A percentile compares a stretch with the other conserved stretches of the same genome.
These are phyloP conservation scores for Acrobasis repandana DNA, from an alignment of 2,888 invertebrate species.

Conservation along the genomic window DNA sequence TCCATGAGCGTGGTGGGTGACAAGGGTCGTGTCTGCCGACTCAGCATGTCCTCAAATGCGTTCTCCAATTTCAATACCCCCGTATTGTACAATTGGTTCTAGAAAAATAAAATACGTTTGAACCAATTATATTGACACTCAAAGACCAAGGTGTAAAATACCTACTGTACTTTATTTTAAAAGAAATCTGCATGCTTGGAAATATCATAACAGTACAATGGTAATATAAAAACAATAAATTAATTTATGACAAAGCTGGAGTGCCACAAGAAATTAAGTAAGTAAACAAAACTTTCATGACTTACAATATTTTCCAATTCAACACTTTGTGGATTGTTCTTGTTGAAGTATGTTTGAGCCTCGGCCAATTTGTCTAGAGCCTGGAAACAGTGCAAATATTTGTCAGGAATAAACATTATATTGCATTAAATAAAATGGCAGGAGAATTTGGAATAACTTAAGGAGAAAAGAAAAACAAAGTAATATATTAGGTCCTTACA, in stretches of 20 bases:
- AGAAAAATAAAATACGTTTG: conserved; percentile 18
- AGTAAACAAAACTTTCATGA: conserved; percentile 33
- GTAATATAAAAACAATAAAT: too few relatives aligned
- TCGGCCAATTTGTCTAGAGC: conserved; percentile 92
- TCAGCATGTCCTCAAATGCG: conserved; percentile 93
- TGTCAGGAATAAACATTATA: background rate
- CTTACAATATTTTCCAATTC: conserved; percentile 96
- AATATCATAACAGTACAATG: too few relatives aligned
- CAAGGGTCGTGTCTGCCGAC: conserved; percentile 92
- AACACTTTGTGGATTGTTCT: conserved; percentile 95
- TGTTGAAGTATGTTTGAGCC: conserved; percentile 95
- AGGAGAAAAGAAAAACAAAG: too few relatives aligned
- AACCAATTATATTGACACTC: too few relatives aligned
- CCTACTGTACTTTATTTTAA: too few relatives aligned
- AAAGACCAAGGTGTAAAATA: too few relatives aligned
- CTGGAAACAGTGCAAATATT: conserved; percentile 67
- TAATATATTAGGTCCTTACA: too few relatives aligned
- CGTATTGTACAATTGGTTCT: conserved; percentile 89
- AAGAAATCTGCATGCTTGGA: too few relatives aligned
- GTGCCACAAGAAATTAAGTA: too few relatives aligned
- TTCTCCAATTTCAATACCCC: conserved; percentile 93
- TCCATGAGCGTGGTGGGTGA: conserved; percentile 94
- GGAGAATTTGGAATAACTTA: conserved; percentile 55
- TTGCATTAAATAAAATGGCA: conserved; percentile 1
- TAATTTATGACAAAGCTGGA: too few relatives aligned